These are phyloP conservation scores for Plagiodera versicolora DNA, from an alignment of 2,888 invertebrate genomes.

Conservation along the genomic window DNA sequence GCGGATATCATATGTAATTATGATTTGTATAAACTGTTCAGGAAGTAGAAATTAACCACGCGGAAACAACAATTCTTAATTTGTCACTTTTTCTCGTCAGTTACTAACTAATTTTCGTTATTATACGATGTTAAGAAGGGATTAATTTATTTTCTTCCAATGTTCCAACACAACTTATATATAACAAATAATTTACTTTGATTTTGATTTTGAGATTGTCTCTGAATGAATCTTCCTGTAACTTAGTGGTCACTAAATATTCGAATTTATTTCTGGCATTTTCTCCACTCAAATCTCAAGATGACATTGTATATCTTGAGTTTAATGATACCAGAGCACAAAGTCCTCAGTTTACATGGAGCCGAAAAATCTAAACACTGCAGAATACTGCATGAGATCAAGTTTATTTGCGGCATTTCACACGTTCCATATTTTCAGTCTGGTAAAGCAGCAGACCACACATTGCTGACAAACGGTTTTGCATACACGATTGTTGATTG, in stretches of 20 bases:
- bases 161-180: too few species aligned
- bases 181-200: too few species aligned
- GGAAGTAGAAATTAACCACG: not conserved
- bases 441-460: not conserved
- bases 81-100: not conserved
- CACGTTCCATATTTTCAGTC: slow-evolving; percentile 1
- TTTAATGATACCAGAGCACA: not conserved
- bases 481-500: not conserved
- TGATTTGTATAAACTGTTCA: not conserved
- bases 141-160: too few species aligned
- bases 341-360: not conserved
- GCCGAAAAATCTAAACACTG: not conserved
- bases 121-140: too few species aligned
- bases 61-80: not conserved
- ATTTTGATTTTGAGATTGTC: too few species aligned
- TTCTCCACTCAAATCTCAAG: not conserved
- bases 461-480: not conserved
- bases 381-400: not conserved
- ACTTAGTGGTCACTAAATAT: not conserved
- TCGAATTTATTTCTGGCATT: not conserved
- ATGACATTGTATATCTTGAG: not conserved
- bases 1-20: not conserved
- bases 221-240: too few species aligned
- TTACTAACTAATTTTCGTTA: too few species aligned
- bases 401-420: not conserved